Base-by-base conservation (phyloP, 2,888 invertebrate species). In the Dione vanillae region DNA sequence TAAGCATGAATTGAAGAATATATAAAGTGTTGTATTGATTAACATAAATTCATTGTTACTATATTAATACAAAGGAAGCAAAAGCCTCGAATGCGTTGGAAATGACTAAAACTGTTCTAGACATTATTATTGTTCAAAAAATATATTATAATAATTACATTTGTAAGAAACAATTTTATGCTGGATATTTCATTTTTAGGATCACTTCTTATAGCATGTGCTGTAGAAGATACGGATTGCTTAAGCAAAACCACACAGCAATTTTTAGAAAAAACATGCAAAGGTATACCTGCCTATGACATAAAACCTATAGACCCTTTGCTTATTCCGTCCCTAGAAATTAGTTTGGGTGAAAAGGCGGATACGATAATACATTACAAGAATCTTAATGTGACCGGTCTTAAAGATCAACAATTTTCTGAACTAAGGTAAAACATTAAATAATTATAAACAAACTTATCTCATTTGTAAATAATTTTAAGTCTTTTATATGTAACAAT, bases 231-330 rank as follows among this genome's bases (percentile, higher is more conserved):
- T 65, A 83, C 88, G 35, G 82, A 80, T 47, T 91, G 92, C 49
- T 75, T 91, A 12, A 85, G 85, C n/a, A 78, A 79, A 66, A 80
- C 87, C 6, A 90, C 90, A 0, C 81, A 87, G 59, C 76, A 76
- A 2, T 91, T 91, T 64, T 58, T 91, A 45, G 85, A 84, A n/a
- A 83, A 84, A 49, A 84, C 91, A 0, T 78, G 80, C 62, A 78
- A 77, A 69, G 92, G 91, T 5, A 81, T 88, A 19, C 81, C 85
- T 19, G 14, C 79, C 0, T 82, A 79, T 52, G 79, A 85, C 47
- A 84, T 91, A 43, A 82, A 75, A 58, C 71, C 87, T 1, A 82
- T 89, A 41, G 90, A 92, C 56, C 91, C 91, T 0, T 70, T 89
- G 54, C 49, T 81, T 9, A 80, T 89, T 59, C 71, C 81, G 0